Conservation (phyloP, 2,797 vertebrate species). For the Chrosomus eos region DNA sequence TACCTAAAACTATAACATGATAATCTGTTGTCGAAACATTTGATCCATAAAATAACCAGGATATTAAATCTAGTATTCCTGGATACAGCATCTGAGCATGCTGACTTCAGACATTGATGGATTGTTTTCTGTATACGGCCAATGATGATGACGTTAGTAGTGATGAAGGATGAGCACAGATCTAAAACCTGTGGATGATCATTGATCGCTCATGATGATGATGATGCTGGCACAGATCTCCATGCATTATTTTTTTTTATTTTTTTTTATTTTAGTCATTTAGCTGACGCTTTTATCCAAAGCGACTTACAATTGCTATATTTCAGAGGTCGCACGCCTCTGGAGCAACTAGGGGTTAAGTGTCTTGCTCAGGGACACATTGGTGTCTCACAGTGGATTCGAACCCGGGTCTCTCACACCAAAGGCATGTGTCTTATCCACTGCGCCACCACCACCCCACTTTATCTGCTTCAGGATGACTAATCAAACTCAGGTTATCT, state of each 20-base stretch:
- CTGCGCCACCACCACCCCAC: too few relatives aligned
- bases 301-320: too few relatives aligned
- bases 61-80: not conserved
- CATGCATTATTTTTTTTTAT: too few relatives aligned
- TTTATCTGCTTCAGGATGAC: slow-evolving; percentile 10
- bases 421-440: too few relatives aligned
- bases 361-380: too few relatives aligned
- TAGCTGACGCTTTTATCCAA: too few relatives aligned
- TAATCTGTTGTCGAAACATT: not conserved
- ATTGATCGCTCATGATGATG: not conserved
- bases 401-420: too few relatives aligned
- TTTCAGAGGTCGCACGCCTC: too few relatives aligned
- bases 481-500: not conserved
- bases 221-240: not conserved
- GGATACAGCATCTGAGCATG: not conserved
- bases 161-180: slow-evolving; percentile 15
- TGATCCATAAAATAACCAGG: not conserved
- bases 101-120: slow-evolving; percentile 7
- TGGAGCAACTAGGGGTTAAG: too few relatives aligned
- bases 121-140: slow-evolving; percentile 5
- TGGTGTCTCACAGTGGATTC: too few relatives aligned
- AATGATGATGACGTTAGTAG: not conserved
- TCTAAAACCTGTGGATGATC: slow-evolving; percentile 2
- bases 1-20: not conserved
- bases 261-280: too few relatives aligned